Percentiles rank a stretch among this genome's conserved stretches.
phyloP scores from a whole-genome alignment of 2,113 vertebrate species.

The Scopus umbretta region DNA sequence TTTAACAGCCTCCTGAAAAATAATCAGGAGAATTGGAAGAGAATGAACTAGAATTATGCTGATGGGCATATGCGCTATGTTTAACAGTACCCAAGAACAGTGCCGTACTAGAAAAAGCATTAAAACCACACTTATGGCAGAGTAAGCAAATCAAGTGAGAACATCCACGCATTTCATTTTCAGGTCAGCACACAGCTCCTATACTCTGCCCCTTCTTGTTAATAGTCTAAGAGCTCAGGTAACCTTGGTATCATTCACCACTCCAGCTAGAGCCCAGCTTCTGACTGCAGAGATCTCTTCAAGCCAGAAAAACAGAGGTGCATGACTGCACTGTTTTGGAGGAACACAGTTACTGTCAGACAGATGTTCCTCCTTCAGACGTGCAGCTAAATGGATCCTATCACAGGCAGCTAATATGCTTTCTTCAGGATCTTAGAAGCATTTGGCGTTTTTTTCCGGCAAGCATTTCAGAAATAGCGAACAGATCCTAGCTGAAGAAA shows the following conservation, averaged over 20 bases:
- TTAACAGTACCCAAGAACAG: background rate
- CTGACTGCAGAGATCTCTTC: background rate
- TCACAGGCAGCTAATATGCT: background rate
- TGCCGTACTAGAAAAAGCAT: background rate
- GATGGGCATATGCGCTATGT: background rate
- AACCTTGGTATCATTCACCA: background rate
- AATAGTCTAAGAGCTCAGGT: background rate
- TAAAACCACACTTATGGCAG: background rate
- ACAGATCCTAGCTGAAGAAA: background rate
- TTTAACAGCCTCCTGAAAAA: constrained; percentile 1
- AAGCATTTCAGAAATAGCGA: background rate
- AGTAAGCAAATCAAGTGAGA: background rate
- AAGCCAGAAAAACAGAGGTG: accelerated
- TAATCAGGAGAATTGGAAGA: background rate
- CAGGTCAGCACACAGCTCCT: background rate
- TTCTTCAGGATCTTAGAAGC: background rate
- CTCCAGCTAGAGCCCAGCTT: background rate
- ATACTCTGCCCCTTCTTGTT: background rate
- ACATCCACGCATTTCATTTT: background rate
- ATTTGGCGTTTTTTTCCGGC: background rate
- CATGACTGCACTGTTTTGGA: background rate
- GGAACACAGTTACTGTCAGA: background rate
- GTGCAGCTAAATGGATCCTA: background rate
- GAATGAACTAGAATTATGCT: background rate
- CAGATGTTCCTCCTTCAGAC: background rate